These are phyloP conservation scores for Watsonalla binaria DNA, from an alignment of 2,888 invertebrate species.

Conservation along the genomic window DNA sequence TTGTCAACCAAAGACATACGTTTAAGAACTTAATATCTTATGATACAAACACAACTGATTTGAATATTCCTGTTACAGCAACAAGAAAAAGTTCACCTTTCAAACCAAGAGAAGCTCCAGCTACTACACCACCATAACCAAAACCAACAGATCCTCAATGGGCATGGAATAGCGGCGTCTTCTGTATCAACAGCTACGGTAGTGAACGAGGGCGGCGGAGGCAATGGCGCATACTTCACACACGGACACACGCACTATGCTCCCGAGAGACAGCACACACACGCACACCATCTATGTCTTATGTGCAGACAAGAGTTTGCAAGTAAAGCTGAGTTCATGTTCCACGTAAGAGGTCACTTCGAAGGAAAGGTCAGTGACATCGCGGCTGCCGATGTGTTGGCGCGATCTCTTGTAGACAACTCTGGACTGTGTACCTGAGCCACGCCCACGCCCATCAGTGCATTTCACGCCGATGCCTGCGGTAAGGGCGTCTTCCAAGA, in stretches of 20 bases:
- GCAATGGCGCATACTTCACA: conserved; percentile 59
- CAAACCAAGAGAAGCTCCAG: conserved; percentile 71
- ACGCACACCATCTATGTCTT: conserved; percentile 78
- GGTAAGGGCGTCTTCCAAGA: conserved; percentile 64
- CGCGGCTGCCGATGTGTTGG: conserved; percentile 72
- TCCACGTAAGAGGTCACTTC: conserved; percentile 83
- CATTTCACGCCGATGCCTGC: conserved; percentile 60
- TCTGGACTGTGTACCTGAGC: conserved; percentile 78
- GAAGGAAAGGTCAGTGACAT: conserved; percentile 77
- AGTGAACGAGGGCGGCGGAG: conserved; percentile 57
- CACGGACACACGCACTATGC: conserved; percentile 71
- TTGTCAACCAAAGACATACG: too few relatives aligned
- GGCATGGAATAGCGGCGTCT: conserved; percentile 64
- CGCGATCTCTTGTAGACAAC: conserved; percentile 73
- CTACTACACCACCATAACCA: conserved; percentile 71
- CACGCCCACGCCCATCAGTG: conserved; percentile 60
- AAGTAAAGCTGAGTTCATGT: conserved; percentile 83
- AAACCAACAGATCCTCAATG: conserved; percentile 70
- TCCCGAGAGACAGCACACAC: conserved; percentile 66
- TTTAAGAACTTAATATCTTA: too few relatives aligned
- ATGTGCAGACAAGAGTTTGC: conserved; percentile 83
- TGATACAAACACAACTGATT: not conserved
- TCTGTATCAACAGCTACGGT: conserved; percentile 69
- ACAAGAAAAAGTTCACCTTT: conserved; percentile 71
- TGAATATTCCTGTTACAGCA: conserved; percentile 38